Evolutionary conservation across 2,113 vertebrate genomes (phyloP), one percentile per base, ranked within the genome.

Genomic region (Ardeotis arabs): DNA sequence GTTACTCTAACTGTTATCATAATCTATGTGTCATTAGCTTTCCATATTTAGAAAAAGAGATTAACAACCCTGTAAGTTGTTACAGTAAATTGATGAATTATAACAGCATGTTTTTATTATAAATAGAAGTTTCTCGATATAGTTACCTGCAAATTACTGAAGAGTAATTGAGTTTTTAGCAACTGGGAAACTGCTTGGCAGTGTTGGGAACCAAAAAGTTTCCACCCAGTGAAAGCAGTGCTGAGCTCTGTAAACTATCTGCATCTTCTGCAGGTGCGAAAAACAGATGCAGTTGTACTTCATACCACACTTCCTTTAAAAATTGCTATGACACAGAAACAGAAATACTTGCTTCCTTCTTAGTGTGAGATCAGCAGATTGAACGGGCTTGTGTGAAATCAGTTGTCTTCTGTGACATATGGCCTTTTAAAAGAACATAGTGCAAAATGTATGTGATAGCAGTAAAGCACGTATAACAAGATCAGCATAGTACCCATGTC

Each of bases 11-110:
- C 96, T 97, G 98, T 98, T 97, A 96, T 78, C 90, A 70, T 98
- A 97, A 97, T 98, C 97, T 98, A 93, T 97, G 97, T 98, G 87
- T 98, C 98, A 97, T 98, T 98, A 98, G 98, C 97, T 98, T 98
- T 94, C 94, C 92, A 78, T 98, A 97, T 97, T 98, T 98, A 97
- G 97, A 92, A 92, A 93, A 97, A 97, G 95, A 98, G 95, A 98
- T 97, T 98, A 98, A 98, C 97, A 97, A 12, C 96, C 92, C 95
- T 92, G 88, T 92, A 97, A 98, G 97, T 96, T 96, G 96, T 93
- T 96, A 76, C 84, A 91, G 95, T 98, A 96, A 98, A 96, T 91
- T 95, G 70, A 88, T 96, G 86, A 97, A 97, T 95, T 97, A 95
- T 88, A 95, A 95, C 90, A 92, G 84, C 81, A 68, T 81, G 87